Conservation (phyloP, 2,888 invertebrate species). For the Marronus borbonicus region DNA sequence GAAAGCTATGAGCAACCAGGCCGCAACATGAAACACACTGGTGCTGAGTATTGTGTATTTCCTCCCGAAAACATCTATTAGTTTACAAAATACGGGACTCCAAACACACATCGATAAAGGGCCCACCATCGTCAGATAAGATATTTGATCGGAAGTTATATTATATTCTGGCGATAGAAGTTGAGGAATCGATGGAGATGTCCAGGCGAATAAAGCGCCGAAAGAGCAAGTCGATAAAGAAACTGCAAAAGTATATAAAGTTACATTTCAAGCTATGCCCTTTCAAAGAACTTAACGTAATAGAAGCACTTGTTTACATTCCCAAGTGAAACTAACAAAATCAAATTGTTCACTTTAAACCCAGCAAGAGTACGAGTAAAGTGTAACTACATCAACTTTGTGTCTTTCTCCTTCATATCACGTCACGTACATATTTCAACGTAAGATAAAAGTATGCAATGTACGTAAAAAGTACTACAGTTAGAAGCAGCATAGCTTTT, state of each 20-base stretch:
- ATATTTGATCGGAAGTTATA: constrained; percentile 54
- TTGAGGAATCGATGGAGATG: constrained; percentile 57
- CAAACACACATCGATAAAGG: constrained; percentile 54
- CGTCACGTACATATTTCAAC: too few species aligned
- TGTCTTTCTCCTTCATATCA: too few species aligned
- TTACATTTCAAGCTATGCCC: neutral
- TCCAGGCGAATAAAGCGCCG: constrained; percentile 56
- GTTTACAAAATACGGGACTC: constrained; percentile 50
- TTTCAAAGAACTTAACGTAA: neutral
- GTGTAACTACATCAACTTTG: too few species aligned
- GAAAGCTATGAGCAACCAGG: constrained; percentile 58
- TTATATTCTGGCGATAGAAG: constrained; percentile 52
- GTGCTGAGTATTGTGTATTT: constrained; percentile 58
- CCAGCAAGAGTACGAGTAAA: too few species aligned
- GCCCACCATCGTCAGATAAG: constrained; percentile 56
- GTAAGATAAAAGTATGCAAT: too few species aligned
- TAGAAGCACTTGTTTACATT: too few species aligned
- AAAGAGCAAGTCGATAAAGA: constrained; percentile 52
- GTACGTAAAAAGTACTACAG: too few species aligned
- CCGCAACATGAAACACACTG: constrained; percentile 59
- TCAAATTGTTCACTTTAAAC: too few species aligned
- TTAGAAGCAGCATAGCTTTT: too few species aligned
- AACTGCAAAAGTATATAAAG: constrained; percentile 52
- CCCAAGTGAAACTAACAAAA: too few species aligned
- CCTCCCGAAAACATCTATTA: constrained; percentile 58